Evolutionary conservation across 1,140 invertebrate genomes (phyloP).

Genomic region (Doryteuthis pealeii): DNA sequence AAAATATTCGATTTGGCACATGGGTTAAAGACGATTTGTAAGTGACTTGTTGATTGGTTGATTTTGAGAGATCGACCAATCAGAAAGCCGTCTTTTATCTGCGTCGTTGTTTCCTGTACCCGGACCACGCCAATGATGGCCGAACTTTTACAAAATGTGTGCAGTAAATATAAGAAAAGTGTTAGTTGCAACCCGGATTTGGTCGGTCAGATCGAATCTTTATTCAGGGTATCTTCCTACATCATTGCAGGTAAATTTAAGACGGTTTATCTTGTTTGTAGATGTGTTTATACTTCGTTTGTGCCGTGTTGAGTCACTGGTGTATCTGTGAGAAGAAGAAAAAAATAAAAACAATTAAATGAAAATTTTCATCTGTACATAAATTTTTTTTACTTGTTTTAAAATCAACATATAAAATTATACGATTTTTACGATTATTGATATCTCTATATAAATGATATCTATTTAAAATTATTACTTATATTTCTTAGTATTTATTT

Average conservation of each 20-base stretch:
- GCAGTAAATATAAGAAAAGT: constrained; percentile 38
- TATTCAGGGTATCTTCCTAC: constrained; percentile 42
- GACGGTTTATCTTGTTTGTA: not conserved
- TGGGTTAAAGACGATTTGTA: no score
- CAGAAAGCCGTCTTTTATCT: not conserved
- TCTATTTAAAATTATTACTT: no score
- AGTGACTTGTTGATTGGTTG: not conserved
- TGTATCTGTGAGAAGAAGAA: no score
- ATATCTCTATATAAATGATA: no score
- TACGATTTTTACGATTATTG: no score
- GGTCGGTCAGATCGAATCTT: constrained; percentile 42
- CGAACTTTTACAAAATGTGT: constrained; percentile 19
- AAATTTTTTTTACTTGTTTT: no score
- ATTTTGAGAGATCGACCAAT: not conserved
- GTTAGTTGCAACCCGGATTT: constrained; percentile 40
- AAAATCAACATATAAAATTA: no score
- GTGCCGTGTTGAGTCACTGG: no score
- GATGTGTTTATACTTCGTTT: not conserved
- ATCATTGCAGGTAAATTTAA: constrained; percentile 38
- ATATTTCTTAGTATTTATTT: no score
- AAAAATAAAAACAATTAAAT: no score
- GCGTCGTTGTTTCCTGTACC: not conserved
- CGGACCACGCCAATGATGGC: constrained; percentile 3
- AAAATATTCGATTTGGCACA: no score
- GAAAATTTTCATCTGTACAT: no score